Conservation (phyloP, 2,113 vertebrate species). For the Brienomyrus longianalis region DNA sequence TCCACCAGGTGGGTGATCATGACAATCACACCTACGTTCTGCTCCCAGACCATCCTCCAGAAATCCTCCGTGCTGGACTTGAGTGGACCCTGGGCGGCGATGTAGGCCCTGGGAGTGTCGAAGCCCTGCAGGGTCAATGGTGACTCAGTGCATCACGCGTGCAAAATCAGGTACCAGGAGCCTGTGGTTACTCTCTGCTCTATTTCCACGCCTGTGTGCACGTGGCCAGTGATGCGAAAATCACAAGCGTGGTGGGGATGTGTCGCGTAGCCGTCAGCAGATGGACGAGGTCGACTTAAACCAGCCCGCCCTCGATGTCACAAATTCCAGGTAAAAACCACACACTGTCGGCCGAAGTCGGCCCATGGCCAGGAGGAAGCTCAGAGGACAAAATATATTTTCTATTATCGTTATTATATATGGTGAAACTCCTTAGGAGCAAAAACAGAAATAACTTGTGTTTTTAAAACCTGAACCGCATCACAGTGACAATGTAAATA, state of each 20-base stretch:
- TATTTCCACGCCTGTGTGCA: background rate
- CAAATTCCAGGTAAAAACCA: background rate
- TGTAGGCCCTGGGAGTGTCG: constrained; percentile 86
- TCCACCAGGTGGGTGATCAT: constrained; percentile 98
- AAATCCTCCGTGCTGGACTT: constrained; percentile 87
- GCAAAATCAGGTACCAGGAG: background rate
- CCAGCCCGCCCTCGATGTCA: background rate
- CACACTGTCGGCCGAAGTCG: background rate
- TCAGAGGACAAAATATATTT: background rate
- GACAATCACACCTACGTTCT: constrained; percentile 87
- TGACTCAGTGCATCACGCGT: background rate
- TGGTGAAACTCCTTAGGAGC: background rate
- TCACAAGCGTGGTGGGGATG: background rate
- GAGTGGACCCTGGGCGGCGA: constrained; percentile 91
- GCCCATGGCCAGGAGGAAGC: background rate
- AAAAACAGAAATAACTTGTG: background rate
- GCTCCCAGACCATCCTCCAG: constrained; percentile 98
- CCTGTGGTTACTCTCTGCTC: background rate
- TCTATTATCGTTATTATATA: background rate
- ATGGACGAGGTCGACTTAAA: background rate
- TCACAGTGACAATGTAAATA: background rate
- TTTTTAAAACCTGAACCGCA: background rate
- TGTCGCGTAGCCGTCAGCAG: background rate
- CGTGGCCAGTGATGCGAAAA: background rate
- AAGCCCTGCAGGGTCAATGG: constrained; percentile 70